Conservation (phyloP, 2,113 vertebrate species). For the Oryzias melastigma region DNA sequence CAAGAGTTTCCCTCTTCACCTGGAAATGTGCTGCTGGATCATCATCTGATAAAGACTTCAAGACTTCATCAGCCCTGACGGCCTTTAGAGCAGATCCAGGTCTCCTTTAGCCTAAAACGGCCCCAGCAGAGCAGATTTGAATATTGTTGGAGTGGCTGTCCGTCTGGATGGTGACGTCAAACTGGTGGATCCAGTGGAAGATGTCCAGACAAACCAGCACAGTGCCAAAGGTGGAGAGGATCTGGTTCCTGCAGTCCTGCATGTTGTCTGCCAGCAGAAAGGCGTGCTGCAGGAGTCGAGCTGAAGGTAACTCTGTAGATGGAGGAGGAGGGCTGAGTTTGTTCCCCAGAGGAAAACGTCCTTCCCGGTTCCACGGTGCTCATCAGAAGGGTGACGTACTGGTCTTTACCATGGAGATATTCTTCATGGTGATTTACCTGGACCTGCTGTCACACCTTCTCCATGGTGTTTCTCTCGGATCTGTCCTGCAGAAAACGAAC, state of each 20-base stretch:
- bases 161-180: too few species aligned
- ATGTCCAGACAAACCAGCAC: not conserved
- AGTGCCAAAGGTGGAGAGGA: slow-evolving; percentile 5
- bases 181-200: too few species aligned
- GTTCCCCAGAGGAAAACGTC: too few species aligned
- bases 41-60: too few species aligned
- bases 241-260: slow-evolving; percentile 6
- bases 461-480: not conserved
- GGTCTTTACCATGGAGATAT: not conserved
- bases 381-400: slow-evolving; percentile 1
- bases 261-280: slow-evolving; percentile 1
- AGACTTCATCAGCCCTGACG: too few species aligned
- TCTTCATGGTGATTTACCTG: not conserved
- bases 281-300: not conserved
- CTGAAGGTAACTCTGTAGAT: not conserved
- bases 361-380: too few species aligned
- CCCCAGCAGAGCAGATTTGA: too few species aligned
- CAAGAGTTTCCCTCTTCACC: too few species aligned
- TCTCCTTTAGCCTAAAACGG: too few species aligned
- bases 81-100: too few species aligned
- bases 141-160: too few species aligned
- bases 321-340: not conserved
- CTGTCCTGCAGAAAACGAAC: not conserved
- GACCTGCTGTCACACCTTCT: slow-evolving; percentile 1
- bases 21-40: too few species aligned